Evolutionary conservation across 2,888 invertebrate species (phyloP), one percentile per base, ranked within the genome.

Genomic region (Monochamus alternatus): DNA sequence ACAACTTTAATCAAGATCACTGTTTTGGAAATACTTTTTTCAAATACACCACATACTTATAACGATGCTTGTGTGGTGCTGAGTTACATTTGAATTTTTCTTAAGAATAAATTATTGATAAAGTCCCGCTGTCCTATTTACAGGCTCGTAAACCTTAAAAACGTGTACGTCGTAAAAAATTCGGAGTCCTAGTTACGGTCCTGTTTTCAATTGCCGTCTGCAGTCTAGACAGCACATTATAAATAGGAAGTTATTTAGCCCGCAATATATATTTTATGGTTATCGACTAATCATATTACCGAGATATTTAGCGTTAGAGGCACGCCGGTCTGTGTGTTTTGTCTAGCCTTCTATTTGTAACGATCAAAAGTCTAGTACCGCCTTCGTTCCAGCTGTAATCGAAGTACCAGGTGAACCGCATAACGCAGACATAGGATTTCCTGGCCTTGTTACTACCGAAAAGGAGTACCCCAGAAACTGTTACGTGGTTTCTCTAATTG

Each of bases 161-260:
- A 38, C 8, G 32, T 30, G 38, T 31, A 12, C 7, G 9, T 22
- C 8, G 22, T 65, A 5, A 43, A 65, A 30, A 66, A 52, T 55
- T 5, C 52, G n/a, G 9, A 10, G 30, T 32, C 60, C 43, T 47
- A 55, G 58, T 64, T 74, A 68, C 74, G 68, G 74, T 44, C 69
- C 74, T 74, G 74, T 32, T 71, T 64, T 74, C 55, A 59, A 58
- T 67, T 73, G 62, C 73, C 68, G 78, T 75, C 71, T 77, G 81
- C 81, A 81, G 85, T 85, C 85, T 86, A 86, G 85, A 85, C 85
- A 81, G 80, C 81, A 81, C 82, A 84, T 86, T 86, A 86, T 85
- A 85, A 86, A 86, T 85, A 86, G 85, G 85, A 86, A 86, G 85
- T 85, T 84, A 83, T 85, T 83, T 80, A 82, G 78, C 74, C 77